Conservation (phyloP, 1,140 invertebrate species). For the Plodia interpunctella region DNA sequence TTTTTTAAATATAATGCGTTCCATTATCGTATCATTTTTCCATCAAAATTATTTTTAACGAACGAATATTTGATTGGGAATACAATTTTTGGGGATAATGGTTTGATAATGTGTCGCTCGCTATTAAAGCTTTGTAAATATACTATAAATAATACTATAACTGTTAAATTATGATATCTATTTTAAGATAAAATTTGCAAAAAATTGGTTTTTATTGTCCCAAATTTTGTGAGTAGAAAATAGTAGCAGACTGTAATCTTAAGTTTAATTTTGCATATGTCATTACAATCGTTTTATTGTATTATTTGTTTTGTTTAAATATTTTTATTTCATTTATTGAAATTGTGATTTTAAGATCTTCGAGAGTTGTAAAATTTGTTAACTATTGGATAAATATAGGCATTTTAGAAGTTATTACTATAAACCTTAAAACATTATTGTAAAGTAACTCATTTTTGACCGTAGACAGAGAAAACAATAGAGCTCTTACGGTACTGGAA, state of each 20-base stretch:
- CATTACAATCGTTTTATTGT: background rate
- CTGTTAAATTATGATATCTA: no score
- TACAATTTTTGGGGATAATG: background rate
- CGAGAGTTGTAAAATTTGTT: background rate
- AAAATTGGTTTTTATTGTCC: no score
- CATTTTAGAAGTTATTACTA: background rate
- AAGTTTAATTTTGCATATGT: background rate
- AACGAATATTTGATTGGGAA: no score
- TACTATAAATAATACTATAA: background rate
- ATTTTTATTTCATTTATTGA: conserved; percentile 9
- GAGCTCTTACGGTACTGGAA: no score
- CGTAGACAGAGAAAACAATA: no score
- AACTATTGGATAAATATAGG: no score
- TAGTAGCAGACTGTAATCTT: background rate
- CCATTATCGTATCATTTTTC: background rate
- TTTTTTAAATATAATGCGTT: conserved; percentile 1
- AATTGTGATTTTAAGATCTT: conserved; percentile 24
- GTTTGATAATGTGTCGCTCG: conserved; percentile 6
- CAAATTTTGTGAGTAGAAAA: no score
- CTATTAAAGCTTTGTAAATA: background rate
- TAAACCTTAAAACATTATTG: no score
- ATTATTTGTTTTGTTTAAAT: background rate
- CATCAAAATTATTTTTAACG: no score
- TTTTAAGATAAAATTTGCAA: no score
- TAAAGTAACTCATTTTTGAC: no score